Percentiles rank a stretch among this genome's conserved stretches.
Evolutionary conservation across 2,888 invertebrate genomes (phyloP).

Genomic region (Eurytoma californica): DNA sequence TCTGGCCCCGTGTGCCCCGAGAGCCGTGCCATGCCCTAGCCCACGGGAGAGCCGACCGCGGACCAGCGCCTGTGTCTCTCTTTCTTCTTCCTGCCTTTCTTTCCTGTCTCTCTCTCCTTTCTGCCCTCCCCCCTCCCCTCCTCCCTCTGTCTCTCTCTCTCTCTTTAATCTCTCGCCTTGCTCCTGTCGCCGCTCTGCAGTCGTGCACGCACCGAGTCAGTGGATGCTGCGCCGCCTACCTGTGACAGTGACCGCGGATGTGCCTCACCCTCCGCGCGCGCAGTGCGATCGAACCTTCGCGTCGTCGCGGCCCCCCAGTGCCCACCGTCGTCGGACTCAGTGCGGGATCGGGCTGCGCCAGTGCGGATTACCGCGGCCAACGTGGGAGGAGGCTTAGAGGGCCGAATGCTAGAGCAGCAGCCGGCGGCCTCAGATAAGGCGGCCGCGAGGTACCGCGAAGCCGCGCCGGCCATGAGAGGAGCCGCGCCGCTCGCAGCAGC

Average conservation of each 20-base stretch:
- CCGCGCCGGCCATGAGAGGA: constrained; percentile 77
- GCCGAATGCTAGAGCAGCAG: neutral
- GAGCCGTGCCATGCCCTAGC: constrained; percentile 50
- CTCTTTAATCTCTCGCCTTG: neutral
- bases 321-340: neutral
- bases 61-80: constrained; percentile 31
- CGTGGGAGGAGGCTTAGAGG: neutral
- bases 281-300: neutral
- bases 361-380: neutral
- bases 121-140: neutral
- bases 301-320: neutral
- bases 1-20: constrained; percentile 11
- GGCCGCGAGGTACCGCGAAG: constrained; percentile 73
- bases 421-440: constrained; percentile 58
- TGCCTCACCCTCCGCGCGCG: neutral
- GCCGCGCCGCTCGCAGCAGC: constrained; percentile 1
- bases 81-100: constrained; percentile 18
- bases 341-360: neutral
- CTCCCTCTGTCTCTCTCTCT: neutral
- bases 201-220: neutral
- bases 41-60: constrained; percentile 12
- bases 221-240: neutral
- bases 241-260: neutral
- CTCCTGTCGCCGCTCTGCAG: neutral
- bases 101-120: neutral